Base-by-base conservation (phyloP, 1,140 invertebrate genomes). In the Zaprionus vittiger region DNA sequence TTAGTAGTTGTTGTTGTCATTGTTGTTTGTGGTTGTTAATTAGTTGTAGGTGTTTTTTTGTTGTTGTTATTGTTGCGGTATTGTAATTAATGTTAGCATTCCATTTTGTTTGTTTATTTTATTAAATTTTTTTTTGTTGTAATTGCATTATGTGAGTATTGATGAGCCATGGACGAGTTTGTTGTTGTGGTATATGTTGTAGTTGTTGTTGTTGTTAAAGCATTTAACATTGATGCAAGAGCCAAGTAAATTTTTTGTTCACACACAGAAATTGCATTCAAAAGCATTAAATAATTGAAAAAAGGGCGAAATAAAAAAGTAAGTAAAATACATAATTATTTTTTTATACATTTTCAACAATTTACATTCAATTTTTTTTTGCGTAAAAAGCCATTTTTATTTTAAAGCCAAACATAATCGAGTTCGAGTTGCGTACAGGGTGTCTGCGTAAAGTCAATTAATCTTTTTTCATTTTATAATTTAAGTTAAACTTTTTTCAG, bases 1-100 rank as follows among this genome's bases (percentile, higher is more conserved):
- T 76, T 34, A 11, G 31, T 34, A 34, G 31, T 34, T 34, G 31
- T 31, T 63, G 67, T 79, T 54, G 38, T 60, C 17, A n/a, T 79
- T 70, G 62, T 77, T 69, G 60, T 38, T 75, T 79, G 77, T 47
- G 79, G 71, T 80, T 74, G 75, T 83, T 81, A 81, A 81, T 83
- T 81, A 83, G 76, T 82, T 81, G 67, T 79, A 54, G 52, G 67
- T 72, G 26, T 66, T 65, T 56, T 41, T 68, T 73, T 49, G 73
- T 80, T 56, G 14, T 68, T 73, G 52, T 77, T 80, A 55, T 73
- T 73, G 60, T 80, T 73, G 77, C 55, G 69, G 66, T 60, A 63
- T 71, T 68, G 68, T 68, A 79, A 81, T 79, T 81, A 81, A 79
- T 79, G 77, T 77, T 68, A 52, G 68, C 56, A 69, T 69, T 60